Evolutionary conservation across 2,113 vertebrate genomes (phyloP).

Genomic region (Macaca fascicularis): T2T-MFA8v1.1 NC_088379.1:41129501-41130000

Average conservation of each 20-base stretch:
- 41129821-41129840: neutral
- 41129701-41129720: neutral
- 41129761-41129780: neutral
- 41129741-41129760: neutral
- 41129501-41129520: neutral
- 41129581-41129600: neutral
- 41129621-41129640: neutral
- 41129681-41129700: neutral
- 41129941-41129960: no score
- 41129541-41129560: no score
- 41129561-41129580: no score
- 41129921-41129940: no score
- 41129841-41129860: neutral
- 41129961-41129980: no score
- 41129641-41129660: neutral
- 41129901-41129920: no score
- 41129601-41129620: neutral
- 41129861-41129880: neutral
- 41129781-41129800: neutral
- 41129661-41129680: neutral
- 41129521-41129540: no score
- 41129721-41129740: neutral
- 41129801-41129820: accelerated
- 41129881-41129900: neutral
- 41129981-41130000: no score